phyloP scores from a whole-genome alignment of 2,113 vertebrate genomes.

The Dicerorhinus sumatrensis region DNA sequence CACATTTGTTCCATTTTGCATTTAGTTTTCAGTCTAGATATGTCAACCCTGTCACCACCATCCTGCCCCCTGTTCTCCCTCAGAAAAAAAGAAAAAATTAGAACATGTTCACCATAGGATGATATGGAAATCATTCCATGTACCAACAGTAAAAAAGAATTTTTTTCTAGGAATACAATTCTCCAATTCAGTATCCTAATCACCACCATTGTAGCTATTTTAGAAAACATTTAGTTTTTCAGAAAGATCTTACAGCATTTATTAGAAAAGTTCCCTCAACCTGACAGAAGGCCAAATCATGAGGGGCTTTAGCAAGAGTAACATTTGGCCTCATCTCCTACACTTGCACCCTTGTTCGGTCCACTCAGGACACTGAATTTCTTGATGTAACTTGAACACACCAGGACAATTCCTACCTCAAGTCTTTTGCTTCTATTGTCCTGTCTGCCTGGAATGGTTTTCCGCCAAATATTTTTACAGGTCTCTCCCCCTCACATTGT shows the following conservation, averaged over 20 bases:
- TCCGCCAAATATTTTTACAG: neutral
- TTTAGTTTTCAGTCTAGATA: neutral
- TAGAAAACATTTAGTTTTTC: neutral
- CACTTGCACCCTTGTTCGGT: neutral
- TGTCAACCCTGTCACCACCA: neutral
- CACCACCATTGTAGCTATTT: neutral
- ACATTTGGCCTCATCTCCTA: neutral
- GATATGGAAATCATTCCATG: neutral
- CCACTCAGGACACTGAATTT: neutral
- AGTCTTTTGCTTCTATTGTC: neutral
- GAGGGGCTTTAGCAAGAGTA: neutral
- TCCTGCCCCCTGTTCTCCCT: neutral
- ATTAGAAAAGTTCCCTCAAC: neutral
- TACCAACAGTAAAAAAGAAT: neutral
- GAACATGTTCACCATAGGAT: neutral
- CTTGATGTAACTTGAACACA: neutral
- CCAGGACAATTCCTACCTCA: neutral
- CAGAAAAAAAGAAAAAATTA: neutral
- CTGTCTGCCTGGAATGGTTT: neutral
- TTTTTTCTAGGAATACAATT: neutral
- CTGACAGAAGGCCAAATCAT: neutral
- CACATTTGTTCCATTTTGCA: neutral
- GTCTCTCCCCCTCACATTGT: neutral
- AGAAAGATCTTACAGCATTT: neutral
- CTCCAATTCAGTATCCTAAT: neutral